These are phyloP conservation scores for Pterostichus niger DNA, from an alignment of 2,888 invertebrate genomes.

Conservation along the genomic window DNA sequence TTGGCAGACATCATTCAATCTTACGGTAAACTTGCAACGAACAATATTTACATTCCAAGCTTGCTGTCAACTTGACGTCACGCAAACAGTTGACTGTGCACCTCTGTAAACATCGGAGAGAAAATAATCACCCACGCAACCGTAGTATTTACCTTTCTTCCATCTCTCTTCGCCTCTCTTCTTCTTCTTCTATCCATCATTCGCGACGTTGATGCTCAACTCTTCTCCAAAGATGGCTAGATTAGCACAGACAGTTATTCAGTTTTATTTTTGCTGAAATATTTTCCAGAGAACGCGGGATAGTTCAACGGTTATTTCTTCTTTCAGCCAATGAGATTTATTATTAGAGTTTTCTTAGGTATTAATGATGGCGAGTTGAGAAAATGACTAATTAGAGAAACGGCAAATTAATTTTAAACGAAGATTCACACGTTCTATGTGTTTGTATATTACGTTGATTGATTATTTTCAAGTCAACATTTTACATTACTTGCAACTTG, in stretches of 20 bases:
- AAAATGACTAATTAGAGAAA: slow-evolving; percentile 55
- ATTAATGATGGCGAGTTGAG: slow-evolving; percentile 42
- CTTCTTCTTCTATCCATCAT: slow-evolving; percentile 34
- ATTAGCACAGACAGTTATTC: slow-evolving; percentile 53
- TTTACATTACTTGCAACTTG: not conserved
- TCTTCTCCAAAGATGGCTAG: slow-evolving; percentile 47
- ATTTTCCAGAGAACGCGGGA: slow-evolving; percentile 9
- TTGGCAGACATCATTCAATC: slow-evolving; percentile 19
- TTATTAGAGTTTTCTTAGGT: slow-evolving; percentile 27
- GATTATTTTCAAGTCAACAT: slow-evolving; percentile 34
- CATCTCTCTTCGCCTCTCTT: slow-evolving; percentile 3
- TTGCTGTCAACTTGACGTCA: slow-evolving; percentile 48
- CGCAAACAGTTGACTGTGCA: slow-evolving; percentile 52
- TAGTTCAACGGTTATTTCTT: slow-evolving; percentile 37
- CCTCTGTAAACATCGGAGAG: slow-evolving; percentile 46
- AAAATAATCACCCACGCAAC: slow-evolving; percentile 51
- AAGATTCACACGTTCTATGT: slow-evolving; percentile 35
- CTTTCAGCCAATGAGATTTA: slow-evolving; percentile 37
- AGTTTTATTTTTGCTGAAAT: slow-evolving; percentile 45
- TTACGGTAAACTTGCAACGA: slow-evolving; percentile 56
- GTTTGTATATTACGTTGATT: slow-evolving; percentile 16
- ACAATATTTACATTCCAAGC: slow-evolving; percentile 55
- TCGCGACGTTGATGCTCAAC: slow-evolving; percentile 45
- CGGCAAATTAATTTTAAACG: slow-evolving; percentile 49
- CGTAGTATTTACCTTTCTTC: slow-evolving; percentile 42